Evolutionary conservation across 2,888 invertebrate genomes (phyloP), one percentile per base, ranked within the genome.

Genomic region (Eupelmus urozonus): DNA sequence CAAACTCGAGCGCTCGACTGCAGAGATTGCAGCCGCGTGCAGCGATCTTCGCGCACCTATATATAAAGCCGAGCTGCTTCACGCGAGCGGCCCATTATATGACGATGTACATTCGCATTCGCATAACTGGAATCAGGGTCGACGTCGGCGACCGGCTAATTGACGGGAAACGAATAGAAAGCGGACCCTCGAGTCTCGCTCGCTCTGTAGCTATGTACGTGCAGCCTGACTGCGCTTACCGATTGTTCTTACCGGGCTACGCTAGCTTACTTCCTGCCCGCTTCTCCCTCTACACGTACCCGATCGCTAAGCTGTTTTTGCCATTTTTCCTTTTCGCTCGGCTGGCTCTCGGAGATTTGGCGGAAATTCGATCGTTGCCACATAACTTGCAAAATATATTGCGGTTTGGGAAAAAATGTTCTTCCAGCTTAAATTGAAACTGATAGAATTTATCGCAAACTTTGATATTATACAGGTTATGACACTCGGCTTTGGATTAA

Each of bases 141-240:
- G 69, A 9, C 40, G 59, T 29, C 18, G 27, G 20, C 45, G 23
- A 34, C n/a, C 51, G 63, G 49, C 57, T 82, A 82, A 82, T 82
- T 82, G 81, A 81, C 76, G 81, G 72, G 77, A 73, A 79, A 73
- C 78, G 71, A 76, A 70, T 77, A 78, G 79, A 81, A 81, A 80
- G 82, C 77, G 51, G 77, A 16, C 5, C 29, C 11, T n/a, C 49
- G 27, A 4, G 49, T 49, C 9, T 27, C 13, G 16, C 16, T 45
- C 16, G 34, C 13, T 45, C 2, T 45, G 13, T 45, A 45, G 2
- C 4, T 45, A 45, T 45, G 16, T 45, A 45, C 45, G 16, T 13
- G 13, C 13, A 13, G 9, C 45, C 34, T 16, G 16, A 16, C 45
- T 45, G 34, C 5, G 34, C 9, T 34, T 34, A 34, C 34, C 9